Conservation (phyloP, 2,888 invertebrate species). For the Philereme transversata region DNA sequence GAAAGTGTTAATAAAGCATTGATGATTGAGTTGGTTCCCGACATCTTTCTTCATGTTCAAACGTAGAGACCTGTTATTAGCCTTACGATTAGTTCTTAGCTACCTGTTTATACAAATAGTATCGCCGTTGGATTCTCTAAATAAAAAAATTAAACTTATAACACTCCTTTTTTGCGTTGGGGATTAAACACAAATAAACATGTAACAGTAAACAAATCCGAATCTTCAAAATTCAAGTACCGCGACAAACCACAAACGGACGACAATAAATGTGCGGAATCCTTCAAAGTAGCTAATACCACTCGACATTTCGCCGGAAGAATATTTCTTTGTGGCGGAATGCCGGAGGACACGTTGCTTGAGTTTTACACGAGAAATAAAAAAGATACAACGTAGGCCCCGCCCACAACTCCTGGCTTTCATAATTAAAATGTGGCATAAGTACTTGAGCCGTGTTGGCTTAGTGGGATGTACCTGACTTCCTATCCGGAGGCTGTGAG, state of each 20-base stretch:
- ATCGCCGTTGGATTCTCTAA: no score
- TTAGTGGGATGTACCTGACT: no score
- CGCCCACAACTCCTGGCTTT: constrained; percentile 11
- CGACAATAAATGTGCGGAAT: constrained; percentile 25
- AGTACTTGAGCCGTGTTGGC: not conserved
- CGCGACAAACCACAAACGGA: constrained; percentile 12
- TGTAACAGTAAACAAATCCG: constrained; percentile 13
- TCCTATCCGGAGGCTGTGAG: no score
- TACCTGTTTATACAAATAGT: no score
- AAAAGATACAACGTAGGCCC: constrained; percentile 17
- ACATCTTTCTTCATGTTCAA: no score
- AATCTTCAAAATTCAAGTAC: constrained; percentile 7
- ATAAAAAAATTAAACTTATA: no score
- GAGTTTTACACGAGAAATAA: constrained; percentile 27
- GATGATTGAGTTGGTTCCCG: no score
- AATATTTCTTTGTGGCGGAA: constrained; percentile 36
- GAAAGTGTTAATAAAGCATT: no score
- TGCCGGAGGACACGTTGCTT: constrained; percentile 26
- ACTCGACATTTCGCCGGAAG: constrained; percentile 31
- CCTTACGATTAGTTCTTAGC: no score
- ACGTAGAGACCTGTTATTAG: no score
- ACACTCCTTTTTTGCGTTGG: no score
- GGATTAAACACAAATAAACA: not conserved
- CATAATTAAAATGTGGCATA: constrained; percentile 14
- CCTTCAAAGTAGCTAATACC: constrained; percentile 32